Conservation (phyloP, 2,888 invertebrate species). For the Trachelus tabidus region DNA sequence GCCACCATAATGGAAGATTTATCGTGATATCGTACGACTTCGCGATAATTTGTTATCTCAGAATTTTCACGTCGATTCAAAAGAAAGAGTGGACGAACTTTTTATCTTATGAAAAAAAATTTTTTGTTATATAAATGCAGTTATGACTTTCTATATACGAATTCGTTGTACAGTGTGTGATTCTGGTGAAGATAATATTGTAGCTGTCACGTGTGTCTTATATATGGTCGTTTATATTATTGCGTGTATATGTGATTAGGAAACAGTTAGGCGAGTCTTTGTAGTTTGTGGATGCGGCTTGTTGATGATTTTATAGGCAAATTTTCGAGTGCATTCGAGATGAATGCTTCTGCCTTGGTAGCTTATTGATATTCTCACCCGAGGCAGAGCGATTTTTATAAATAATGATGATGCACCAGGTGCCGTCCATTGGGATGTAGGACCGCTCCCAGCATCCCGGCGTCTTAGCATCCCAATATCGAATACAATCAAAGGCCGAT, state of each 20-base stretch:
- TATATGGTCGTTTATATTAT: neutral
- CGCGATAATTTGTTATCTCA: neutral
- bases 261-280: neutral
- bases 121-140: neutral
- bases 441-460: conserved; percentile 20
- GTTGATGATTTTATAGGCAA: neutral
- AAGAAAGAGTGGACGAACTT: neutral
- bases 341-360: conserved; percentile 15
- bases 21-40: conserved; percentile 37
- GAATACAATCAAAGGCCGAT: conserved; percentile 12
- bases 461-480: conserved; percentile 8
- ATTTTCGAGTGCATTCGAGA: neutral
- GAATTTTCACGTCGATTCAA: neutral
- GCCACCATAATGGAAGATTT: conserved; percentile 47
- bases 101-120: neutral
- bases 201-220: neutral
- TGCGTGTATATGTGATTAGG: neutral
- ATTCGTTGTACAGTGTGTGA: neutral
- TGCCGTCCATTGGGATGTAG: conserved; percentile 14
- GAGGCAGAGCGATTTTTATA: conserved; percentile 22
- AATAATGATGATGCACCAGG: conserved; percentile 26
- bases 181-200: neutral
- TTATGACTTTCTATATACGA: neutral
- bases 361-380: conserved; percentile 25
- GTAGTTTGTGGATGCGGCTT: neutral